These are phyloP conservation scores for Nyctereutes procyonoides DNA, from an alignment of 2,113 vertebrate species.

Conservation along the genomic window DNA sequence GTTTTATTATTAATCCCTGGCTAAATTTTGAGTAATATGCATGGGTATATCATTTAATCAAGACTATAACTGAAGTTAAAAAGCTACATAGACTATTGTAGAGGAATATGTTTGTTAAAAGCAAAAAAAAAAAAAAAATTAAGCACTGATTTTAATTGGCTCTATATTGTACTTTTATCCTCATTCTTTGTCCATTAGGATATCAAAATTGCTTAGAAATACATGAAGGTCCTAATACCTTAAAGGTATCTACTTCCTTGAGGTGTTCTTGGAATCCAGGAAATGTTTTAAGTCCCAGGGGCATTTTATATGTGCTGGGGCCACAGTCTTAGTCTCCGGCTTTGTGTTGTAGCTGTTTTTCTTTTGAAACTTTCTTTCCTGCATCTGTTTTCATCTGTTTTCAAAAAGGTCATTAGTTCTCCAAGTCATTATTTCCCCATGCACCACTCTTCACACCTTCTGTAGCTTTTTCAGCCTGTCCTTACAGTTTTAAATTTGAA, in stretches of 20 bases:
- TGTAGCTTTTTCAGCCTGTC: slow-evolving; percentile 43
- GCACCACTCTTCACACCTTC: neutral
- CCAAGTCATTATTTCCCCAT: neutral
- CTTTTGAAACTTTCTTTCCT: slow-evolving; percentile 32
- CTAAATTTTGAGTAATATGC: slow-evolving; percentile 2
- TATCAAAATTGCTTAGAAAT: slow-evolving; percentile 34
- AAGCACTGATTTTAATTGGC: slow-evolving; percentile 23
- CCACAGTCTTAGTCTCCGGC: neutral
- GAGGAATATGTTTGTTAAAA: slow-evolving; percentile 42
- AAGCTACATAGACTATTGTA: slow-evolving; percentile 29
- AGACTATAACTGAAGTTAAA: neutral
- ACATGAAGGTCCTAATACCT: too few species aligned
- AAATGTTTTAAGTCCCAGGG: neutral
- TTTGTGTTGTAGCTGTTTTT: slow-evolving; percentile 55
- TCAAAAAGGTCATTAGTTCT: slow-evolving; percentile 25
- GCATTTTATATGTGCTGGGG: slow-evolving; percentile 17
- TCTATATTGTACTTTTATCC: slow-evolving; percentile 32
- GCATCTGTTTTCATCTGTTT: slow-evolving; percentile 50
- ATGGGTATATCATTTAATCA: slow-evolving; percentile 10
- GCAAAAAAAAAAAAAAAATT: neutral
- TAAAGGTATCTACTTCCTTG: neutral
- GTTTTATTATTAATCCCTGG: slow-evolving; percentile 7
- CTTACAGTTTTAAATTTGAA: neutral
- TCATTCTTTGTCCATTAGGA: neutral
- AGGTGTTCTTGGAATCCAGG: slow-evolving; percentile 52